Evolutionary conservation across 2,888 invertebrate species (phyloP).

Genomic region (Cabera pusaria): DNA sequence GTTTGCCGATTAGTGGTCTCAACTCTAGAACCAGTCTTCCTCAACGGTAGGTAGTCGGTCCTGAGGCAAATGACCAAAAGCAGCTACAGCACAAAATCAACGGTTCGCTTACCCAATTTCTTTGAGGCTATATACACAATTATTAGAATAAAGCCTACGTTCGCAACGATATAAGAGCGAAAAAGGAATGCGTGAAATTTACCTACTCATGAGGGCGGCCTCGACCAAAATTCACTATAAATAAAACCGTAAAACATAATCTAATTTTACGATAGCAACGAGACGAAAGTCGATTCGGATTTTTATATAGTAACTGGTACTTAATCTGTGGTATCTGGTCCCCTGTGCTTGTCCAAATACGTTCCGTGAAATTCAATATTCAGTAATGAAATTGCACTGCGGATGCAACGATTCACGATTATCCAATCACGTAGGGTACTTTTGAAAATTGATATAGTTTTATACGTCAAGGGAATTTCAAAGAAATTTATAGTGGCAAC

Average conservation of each 20-base stretch:
- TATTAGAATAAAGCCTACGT: no score
- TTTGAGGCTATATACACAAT: no score
- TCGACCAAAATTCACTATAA: slow-evolving; percentile 2
- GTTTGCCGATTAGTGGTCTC: no score
- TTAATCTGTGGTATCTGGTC: slow-evolving; percentile 50
- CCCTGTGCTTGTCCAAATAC: slow-evolving; percentile 54
- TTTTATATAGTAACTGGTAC: neutral
- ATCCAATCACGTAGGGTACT: slow-evolving; percentile 65
- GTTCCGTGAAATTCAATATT: slow-evolving; percentile 67
- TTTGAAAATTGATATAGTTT: slow-evolving; percentile 26
- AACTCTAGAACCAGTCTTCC: no score
- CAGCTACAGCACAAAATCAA: no score
- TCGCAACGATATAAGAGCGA: no score
- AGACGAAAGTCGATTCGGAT: slow-evolving; percentile 59
- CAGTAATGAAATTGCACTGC: slow-evolving; percentile 75
- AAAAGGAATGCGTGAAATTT: no score
- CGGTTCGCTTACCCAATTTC: no score
- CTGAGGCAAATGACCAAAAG: no score
- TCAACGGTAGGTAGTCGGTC: no score
- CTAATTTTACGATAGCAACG: slow-evolving; percentile 18
- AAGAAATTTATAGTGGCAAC: no score
- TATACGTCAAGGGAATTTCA: slow-evolving; percentile 18
- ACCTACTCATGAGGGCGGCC: slow-evolving; percentile 1
- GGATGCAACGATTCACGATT: slow-evolving; percentile 70
- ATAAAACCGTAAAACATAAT: slow-evolving; percentile 14